Conservation (phyloP, 2,888 invertebrate genomes). For the Chydorus sphaericus region DNA sequence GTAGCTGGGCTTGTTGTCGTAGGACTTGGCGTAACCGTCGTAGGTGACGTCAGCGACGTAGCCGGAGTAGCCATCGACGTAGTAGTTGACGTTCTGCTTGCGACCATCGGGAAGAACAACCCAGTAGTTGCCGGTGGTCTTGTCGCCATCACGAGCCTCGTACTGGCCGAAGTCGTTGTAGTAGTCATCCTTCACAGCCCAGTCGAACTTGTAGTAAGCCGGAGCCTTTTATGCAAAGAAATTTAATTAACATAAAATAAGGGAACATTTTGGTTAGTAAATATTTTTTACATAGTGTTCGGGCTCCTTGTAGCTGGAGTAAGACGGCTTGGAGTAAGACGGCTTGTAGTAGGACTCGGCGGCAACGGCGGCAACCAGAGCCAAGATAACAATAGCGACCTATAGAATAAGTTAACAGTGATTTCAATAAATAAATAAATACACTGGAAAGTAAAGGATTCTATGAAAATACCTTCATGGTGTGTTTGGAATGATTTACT, state of each 20-base stretch:
- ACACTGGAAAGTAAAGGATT: too few species aligned
- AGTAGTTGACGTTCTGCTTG: conserved; percentile 9
- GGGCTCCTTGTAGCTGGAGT: too few species aligned
- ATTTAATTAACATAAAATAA: too few species aligned
- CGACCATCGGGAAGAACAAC: conserved; percentile 13
- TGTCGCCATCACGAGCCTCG: conserved; percentile 11
- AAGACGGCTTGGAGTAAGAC: conserved; percentile 1
- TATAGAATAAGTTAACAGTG: too few species aligned
- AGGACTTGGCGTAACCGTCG: too few species aligned
- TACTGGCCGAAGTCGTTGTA: conserved; percentile 11
- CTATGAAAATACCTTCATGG: too few species aligned
- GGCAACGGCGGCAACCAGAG: too few species aligned
- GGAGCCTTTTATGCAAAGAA: neutral
- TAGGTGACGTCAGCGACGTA: conserved; percentile 13
- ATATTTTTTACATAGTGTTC: too few species aligned
- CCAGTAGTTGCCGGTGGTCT: conserved; percentile 9
- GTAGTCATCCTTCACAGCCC: conserved; percentile 9
- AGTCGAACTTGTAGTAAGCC: conserved; percentile 11
- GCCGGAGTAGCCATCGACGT: conserved; percentile 8
- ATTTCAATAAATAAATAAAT: too few species aligned
- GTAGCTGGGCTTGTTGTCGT: conserved; percentile 11
- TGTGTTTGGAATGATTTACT: too few species aligned
- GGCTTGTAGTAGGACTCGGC: neutral
- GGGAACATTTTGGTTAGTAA: too few species aligned
- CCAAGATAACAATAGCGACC: too few species aligned